phyloP scores from a whole-genome alignment of 2,113 vertebrate genomes.

The Capreolus pygargus region DNA sequence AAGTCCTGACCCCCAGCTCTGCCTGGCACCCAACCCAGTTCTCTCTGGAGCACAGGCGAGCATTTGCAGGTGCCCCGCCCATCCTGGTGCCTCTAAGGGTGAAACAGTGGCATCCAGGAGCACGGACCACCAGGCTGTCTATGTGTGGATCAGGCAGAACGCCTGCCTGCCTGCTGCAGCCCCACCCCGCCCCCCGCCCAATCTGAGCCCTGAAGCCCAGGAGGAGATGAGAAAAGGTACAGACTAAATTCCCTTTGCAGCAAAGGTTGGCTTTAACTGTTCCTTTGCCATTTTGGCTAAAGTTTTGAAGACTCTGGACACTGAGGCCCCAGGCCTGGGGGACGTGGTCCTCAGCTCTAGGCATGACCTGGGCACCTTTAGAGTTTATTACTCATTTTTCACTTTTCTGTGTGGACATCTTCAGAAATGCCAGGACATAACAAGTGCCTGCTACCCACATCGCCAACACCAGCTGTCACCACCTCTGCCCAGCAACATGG shows the following conservation, averaged over 20 bases:
- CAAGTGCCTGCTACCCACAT: accelerated
- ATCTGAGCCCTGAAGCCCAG: not conserved
- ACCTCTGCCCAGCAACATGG: accelerated
- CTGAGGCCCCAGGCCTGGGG: not conserved
- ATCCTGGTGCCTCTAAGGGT: not conserved
- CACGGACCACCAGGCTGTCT: not conserved
- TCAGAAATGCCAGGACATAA: accelerated
- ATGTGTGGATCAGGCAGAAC: not conserved
- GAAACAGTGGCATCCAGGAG: not conserved
- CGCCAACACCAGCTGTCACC: accelerated
- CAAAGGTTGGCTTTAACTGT: not conserved
- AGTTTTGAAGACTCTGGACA: not conserved
- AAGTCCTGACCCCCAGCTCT: not conserved
- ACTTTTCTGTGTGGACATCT: not conserved
- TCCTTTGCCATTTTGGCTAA: accelerated
- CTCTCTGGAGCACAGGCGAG: not conserved
- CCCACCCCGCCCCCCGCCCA: not conserved
- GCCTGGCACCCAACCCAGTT: accelerated
- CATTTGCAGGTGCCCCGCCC: not conserved
- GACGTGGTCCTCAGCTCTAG: accelerated
- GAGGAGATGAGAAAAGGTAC: not conserved
- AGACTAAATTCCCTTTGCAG: not conserved
- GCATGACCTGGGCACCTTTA: accelerated
- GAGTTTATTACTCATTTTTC: not conserved
- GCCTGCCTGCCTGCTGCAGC: not conserved